phyloP scores from a whole-genome alignment of 2,888 invertebrate species.

The Omphaloscelis lunosa region DNA sequence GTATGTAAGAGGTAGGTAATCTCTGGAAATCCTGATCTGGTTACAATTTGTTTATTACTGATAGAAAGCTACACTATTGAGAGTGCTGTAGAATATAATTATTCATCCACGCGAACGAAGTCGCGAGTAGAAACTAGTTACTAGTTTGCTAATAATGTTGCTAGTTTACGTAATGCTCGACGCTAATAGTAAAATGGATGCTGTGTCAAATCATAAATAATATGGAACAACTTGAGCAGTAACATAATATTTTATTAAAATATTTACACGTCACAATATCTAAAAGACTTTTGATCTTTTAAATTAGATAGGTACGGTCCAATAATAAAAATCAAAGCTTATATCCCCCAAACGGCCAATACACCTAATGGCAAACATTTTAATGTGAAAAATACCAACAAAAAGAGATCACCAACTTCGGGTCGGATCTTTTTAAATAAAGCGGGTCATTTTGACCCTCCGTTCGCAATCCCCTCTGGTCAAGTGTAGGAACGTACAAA shows the following conservation, averaged over 20 bases:
- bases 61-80: background rate
- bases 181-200: background rate
- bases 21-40: background rate
- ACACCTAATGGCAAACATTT: constrained; percentile 24
- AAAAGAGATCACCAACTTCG: constrained; percentile 28
- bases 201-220: background rate
- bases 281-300: background rate
- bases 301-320: background rate
- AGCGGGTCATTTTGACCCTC: constrained; percentile 37
- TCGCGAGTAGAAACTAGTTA: background rate
- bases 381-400: constrained; percentile 31
- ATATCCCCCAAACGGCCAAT: constrained; percentile 1
- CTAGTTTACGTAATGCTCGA: background rate
- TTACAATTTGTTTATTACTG: no score
- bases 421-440: constrained; percentile 53
- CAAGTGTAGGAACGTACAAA: constrained; percentile 43
- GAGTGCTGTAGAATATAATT: background rate
- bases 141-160: background rate
- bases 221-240: background rate
- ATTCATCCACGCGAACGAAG: background rate
- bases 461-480: constrained; percentile 42
- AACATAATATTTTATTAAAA: background rate
- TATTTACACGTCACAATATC: background rate
- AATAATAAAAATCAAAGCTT: background rate
- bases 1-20: no score